phyloP scores from a whole-genome alignment of 2,888 invertebrate genomes.

The Macropis europaea region DNA sequence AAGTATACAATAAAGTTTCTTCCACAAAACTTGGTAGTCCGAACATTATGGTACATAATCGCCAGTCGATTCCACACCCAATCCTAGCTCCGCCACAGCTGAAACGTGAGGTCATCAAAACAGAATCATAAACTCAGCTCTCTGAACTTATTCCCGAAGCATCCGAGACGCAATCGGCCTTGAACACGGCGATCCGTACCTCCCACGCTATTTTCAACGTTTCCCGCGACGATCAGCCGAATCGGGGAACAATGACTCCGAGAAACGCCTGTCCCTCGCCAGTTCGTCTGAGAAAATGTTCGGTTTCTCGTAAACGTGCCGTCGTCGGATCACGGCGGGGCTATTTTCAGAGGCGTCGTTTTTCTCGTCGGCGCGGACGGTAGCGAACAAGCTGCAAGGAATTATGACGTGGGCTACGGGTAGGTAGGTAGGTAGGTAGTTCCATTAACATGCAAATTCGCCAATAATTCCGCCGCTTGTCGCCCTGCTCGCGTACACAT shows the following conservation, averaged over 20 bases:
- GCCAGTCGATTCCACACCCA: too few relatives aligned
- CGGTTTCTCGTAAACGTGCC: conserved; percentile 51
- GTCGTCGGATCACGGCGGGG: conserved; percentile 22
- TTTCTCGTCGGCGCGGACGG: conserved; percentile 59
- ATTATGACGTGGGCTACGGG: conserved; percentile 56
- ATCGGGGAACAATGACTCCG: neutral
- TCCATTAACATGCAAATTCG: conserved; percentile 79
- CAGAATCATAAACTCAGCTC: too few relatives aligned
- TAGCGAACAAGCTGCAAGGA: conserved; percentile 62
- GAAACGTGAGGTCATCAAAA: too few relatives aligned
- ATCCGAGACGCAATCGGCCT: too few relatives aligned
- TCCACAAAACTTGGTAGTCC: too few relatives aligned
- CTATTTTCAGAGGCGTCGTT: conserved; percentile 59
- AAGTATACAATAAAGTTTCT: too few relatives aligned
- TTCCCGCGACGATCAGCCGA: neutral
- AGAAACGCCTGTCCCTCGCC: too few relatives aligned
- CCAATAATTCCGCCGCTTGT: conserved; percentile 76
- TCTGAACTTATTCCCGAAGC: too few relatives aligned
- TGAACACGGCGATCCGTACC: too few relatives aligned
- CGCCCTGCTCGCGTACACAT: conserved; percentile 65
- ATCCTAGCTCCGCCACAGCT: too few relatives aligned
- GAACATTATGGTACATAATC: too few relatives aligned
- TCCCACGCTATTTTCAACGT: neutral
- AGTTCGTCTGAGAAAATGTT: conserved; percentile 9
- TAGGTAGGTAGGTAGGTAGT: conserved; percentile 67